These are phyloP conservation scores for Nematolebias whitei DNA, from an alignment of 2,113 vertebrate species.

Conservation along the genomic window DNA sequence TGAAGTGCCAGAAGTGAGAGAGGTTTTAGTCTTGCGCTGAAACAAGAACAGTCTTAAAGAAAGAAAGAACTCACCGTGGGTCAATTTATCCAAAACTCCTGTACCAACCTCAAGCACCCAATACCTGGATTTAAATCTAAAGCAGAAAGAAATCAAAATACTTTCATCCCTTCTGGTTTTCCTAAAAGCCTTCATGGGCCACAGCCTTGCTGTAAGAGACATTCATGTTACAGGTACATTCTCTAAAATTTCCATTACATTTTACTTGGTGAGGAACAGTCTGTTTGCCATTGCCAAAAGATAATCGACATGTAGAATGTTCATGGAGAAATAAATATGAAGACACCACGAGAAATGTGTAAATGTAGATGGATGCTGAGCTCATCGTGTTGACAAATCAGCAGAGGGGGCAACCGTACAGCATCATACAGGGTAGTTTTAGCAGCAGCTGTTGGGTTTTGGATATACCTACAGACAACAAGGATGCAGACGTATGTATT, in stretches of 20 bases:
- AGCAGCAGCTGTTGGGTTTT: slow-evolving; percentile 78
- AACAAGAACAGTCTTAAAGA: slow-evolving; percentile 50
- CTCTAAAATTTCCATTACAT: slow-evolving; percentile 72
- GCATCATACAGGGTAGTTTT: slow-evolving; percentile 66
- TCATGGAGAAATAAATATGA: slow-evolving; percentile 59
- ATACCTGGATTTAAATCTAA: slow-evolving; percentile 38
- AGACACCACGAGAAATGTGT: slow-evolving; percentile 47
- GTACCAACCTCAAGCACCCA: slow-evolving; percentile 60
- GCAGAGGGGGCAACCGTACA: slow-evolving; percentile 48
- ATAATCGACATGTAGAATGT: slow-evolving; percentile 37
- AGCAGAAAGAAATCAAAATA: slow-evolving; percentile 46
- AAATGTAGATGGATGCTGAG: slow-evolving; percentile 54
- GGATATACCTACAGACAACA: slow-evolving; percentile 69
- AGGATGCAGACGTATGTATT: slow-evolving; percentile 66
- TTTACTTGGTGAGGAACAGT: slow-evolving; percentile 69
- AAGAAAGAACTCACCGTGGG: slow-evolving; percentile 57
- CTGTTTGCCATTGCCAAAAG: slow-evolving; percentile 68
- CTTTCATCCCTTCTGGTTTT: slow-evolving; percentile 40
- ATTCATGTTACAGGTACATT: slow-evolving; percentile 81
- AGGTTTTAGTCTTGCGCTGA: slow-evolving; percentile 61
- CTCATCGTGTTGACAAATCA: slow-evolving; percentile 50
- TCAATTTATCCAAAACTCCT: slow-evolving; percentile 56
- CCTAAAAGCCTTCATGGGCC: slow-evolving; percentile 51
- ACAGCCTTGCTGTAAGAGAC: slow-evolving; percentile 64
- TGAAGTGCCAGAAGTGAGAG: slow-evolving; percentile 75